Conservation (phyloP, 1,140 invertebrate genomes). For the Cotesia chilonis region DNA sequence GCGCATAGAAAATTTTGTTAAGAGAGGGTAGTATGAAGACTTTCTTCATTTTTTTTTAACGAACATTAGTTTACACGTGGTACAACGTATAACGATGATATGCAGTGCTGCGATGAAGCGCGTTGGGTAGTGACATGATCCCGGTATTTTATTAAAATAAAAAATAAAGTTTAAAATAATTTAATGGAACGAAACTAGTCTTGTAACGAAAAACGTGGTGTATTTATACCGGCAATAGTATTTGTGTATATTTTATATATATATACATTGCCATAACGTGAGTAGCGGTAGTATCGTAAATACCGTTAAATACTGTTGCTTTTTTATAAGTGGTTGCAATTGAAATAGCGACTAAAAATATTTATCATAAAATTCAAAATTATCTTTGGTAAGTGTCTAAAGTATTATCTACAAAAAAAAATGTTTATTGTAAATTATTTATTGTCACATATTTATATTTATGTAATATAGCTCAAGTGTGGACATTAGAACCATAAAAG, state of each 20-base stretch:
- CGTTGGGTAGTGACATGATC: constrained; percentile 3
- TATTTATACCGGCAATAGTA: neutral
- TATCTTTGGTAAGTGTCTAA: neutral
- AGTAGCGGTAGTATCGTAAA: constrained; percentile 1
- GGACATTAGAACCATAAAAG: neutral
- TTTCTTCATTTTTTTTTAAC: neutral
- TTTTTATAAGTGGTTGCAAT: neutral
- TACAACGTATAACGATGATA: neutral
- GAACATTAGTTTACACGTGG: constrained; percentile 14
- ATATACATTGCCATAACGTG: neutral
- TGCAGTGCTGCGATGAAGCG: neutral
- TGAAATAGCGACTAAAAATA: neutral
- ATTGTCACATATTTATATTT: neutral
- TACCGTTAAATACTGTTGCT: constrained; percentile 8
- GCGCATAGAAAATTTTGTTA: neutral
- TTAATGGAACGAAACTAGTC: neutral
- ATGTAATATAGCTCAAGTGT: neutral
- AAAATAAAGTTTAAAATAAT: neutral
- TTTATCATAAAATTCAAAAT: neutral
- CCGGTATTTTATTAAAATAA: constrained; percentile 3
- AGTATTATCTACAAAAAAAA: too few species aligned
- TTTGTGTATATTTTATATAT: neutral
- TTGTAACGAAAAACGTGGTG: neutral
- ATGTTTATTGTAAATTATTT: neutral
- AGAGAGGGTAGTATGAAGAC: constrained; percentile 1